Base-by-base conservation (phyloP, 2,797 vertebrate genomes). In the Gouania willdenowi region DNA sequence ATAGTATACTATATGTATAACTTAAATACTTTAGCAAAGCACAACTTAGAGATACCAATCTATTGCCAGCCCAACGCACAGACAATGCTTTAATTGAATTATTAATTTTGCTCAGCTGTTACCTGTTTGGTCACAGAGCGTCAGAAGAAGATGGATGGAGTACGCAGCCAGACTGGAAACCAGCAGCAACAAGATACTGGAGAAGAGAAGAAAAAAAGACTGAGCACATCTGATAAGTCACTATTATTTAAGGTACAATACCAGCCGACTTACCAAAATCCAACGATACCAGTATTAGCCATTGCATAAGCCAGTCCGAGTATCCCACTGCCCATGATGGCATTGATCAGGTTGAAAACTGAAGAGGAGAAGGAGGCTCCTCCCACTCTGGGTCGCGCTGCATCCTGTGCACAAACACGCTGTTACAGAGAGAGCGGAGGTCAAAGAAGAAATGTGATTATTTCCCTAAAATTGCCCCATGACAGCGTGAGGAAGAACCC, bases 311-410 rank as follows among this genome's bases (percentile, higher is more conserved):
- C 88, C 19, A 98, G 86, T 4, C 94, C 94, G 33, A 98, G 91
- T 35, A 95, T 94, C 5, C 95, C 95, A 28, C 94, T 98, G 48
- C 95, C 95, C 92, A 95, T 94, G 73, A 97, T 94, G 1, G 94
- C 94, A 10, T 97, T 95, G 91, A 95, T 95, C 74, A 98, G 63
- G 78, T 97, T 99, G 63, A 97, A 95, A 6, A 97, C 92, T 0
- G 90, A 94, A 34, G 91, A 91, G 22, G 74, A 66, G 41, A 96
- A 95, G 2, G 96, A 97, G 22, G 90, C 84, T 41, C 90, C 91
- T 18, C 52, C 73, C 7, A 30, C 9, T 22, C 58, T 55, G 28
- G 28, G 9, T 17, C 5, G 34, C 8, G 5, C 57, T 10, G 47
- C 26, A 19, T 34, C 58, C 84, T 82, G 39, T 19, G 52, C 10